Base-by-base conservation (phyloP, 2,113 vertebrate species). In the Heloderma charlesbogerti region DNA sequence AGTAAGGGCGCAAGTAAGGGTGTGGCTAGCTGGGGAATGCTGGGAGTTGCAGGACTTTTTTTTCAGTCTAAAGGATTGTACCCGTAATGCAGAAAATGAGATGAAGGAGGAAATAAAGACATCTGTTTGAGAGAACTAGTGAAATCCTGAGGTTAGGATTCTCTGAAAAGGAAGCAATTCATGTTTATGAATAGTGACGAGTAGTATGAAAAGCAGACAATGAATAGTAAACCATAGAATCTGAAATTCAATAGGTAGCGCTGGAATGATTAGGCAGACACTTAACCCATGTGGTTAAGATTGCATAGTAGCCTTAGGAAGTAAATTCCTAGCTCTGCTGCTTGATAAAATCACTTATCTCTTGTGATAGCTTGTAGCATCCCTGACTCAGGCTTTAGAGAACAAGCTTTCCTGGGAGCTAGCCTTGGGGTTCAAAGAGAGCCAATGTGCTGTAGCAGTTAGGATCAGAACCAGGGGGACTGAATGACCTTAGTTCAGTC, bases 121-220 rank as follows among this genome's bases (percentile, higher is more conserved):
- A 93, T 95, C 81, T 93, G 54, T 81, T 89, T 94, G 84, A 92
- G 86, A 95, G 6, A 93, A 95, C 94, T 91, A 94, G 94, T 88
- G 80, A 90, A 90, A 92, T 85, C 86, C 91, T 94, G 84, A 95
- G 54, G 54, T 94, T 54, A 37, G 87, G 91, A 92, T 88, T n/a
- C 60, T 22, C 79, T 91, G 92, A 93, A 93, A 92, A 91, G 93
- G 86, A 94, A 91, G 89, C 91, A 94, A 89, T 94, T 92, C 71
- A 92, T 94, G 91, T 92, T 89, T 60, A 69, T 20, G n/a, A 3
- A 83, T 88, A 34, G 88, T 89, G 95, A 92, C n/a, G 40, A 94
- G 91, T 63, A 63, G 60, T 4, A 63, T 63, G 60, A 63, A 63
- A 63, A 63, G 60, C 22, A 63, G 60, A 3, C 60, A 92, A 94